Evolutionary conservation across 2,797 vertebrate species (phyloP).

Genomic region (Anguilla marmorata): DNA sequence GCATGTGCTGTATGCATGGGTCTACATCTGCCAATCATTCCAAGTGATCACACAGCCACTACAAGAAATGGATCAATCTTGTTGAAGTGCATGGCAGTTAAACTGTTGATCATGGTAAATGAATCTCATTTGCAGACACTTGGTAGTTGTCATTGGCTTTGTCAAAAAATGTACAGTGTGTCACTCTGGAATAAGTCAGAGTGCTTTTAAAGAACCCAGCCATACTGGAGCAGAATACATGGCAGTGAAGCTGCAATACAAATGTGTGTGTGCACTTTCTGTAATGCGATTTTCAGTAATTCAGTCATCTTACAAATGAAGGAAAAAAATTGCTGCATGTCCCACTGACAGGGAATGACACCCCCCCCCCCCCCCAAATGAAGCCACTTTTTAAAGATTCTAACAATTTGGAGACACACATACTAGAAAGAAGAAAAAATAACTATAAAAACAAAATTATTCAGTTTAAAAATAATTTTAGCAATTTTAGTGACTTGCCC

Average conservation of each 20-base stretch:
- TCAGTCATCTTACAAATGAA: conserved; percentile 1
- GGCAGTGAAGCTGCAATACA: not conserved
- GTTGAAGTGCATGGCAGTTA: not conserved
- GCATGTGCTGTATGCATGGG: not conserved
- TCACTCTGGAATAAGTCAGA: not conserved
- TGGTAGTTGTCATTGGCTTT: conserved; percentile 1
- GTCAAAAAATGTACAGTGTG: not conserved
- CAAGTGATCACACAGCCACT: not conserved
- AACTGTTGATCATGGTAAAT: not conserved
- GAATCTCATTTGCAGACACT: not conserved
- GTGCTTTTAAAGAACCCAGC: not conserved
- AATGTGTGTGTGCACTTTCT: not conserved
- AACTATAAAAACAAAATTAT: not conserved
- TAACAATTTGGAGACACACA: not conserved
- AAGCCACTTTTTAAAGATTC: conserved; percentile 8
- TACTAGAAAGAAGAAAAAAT: not conserved
- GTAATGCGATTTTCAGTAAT: not conserved
- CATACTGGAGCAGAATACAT: not conserved
- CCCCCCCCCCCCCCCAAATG: not conserved
- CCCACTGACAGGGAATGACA: not conserved
- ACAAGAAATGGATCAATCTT: conserved; percentile 19
- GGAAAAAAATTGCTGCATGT: not conserved
- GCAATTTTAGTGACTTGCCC: not conserved
- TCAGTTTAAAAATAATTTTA: conserved; percentile 11
- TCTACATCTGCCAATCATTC: not conserved